These are phyloP conservation scores for Loxodonta africana DNA, from an alignment of 2,113 vertebrate species.

Conservation along the genomic window DNA sequence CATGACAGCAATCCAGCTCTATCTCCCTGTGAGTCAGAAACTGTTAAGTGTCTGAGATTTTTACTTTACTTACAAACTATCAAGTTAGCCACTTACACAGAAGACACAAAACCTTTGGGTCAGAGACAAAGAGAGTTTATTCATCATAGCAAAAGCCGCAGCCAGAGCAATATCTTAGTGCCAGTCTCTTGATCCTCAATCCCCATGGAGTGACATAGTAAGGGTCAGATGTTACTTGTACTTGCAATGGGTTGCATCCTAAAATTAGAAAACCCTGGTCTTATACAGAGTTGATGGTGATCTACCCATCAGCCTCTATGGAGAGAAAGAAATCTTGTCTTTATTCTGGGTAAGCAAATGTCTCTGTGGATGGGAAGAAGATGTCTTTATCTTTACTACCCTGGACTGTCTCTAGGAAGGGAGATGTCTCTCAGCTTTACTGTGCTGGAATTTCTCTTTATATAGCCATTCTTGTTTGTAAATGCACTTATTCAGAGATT, in stretches of 20 bases:
- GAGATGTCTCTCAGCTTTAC: background rate
- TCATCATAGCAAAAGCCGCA: background rate
- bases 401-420: background rate
- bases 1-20: background rate
- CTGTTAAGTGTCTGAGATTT: background rate
- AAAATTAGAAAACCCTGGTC: background rate
- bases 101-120: background rate
- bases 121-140: background rate
- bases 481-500: background rate
- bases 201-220: background rate
- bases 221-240: background rate
- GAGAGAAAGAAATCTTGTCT: background rate
- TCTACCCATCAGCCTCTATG: background rate
- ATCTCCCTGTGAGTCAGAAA: conserved; percentile 5
- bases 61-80: background rate
- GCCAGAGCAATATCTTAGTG: background rate
- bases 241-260: background rate
- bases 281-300: background rate
- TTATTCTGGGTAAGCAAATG: conserved; percentile 29
- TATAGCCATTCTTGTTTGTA: background rate
- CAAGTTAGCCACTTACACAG: background rate
- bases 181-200: background rate
- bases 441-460: background rate
- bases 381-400: background rate
- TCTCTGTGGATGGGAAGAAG: background rate